Percentiles rank a stretch among this genome's conserved stretches.
Conservation (phyloP, 2,888 invertebrate genomes). For the Lithophane ornitopus region DNA sequence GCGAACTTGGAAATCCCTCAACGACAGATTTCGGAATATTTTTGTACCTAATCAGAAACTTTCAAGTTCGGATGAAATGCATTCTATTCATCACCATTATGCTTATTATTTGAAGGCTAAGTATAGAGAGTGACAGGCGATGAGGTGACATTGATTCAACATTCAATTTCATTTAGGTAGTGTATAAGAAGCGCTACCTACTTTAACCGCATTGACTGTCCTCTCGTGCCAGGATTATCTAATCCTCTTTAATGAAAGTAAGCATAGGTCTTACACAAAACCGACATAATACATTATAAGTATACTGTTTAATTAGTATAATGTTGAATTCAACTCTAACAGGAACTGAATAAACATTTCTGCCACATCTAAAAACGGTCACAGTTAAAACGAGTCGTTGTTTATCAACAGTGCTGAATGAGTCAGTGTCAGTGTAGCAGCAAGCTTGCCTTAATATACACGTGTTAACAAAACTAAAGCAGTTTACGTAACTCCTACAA, state of each 20-base stretch:
- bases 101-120: not conserved
- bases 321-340: not conserved
- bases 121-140: not conserved
- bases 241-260: not conserved
- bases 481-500: conserved; percentile 63
- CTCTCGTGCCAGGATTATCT: not conserved
- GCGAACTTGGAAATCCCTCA: conserved; percentile 62
- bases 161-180: not conserved
- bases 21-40: conserved; percentile 50
- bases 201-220: not conserved
- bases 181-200: not conserved
- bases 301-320: too few relatives aligned
- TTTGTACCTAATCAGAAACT: conserved; percentile 34
- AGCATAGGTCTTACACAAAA: not conserved
- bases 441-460: conserved; percentile 34
- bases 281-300: not conserved
- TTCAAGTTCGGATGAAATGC: conserved; percentile 19
- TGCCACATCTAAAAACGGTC: conserved; percentile 1
- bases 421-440: conserved; percentile 51
- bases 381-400: conserved; percentile 16
- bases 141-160: not conserved
- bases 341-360: conserved; percentile 1
- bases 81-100: conserved; percentile 14
- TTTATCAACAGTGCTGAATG: conserved; percentile 44
- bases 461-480: conserved; percentile 59